phyloP scores from a whole-genome alignment of 2,113 vertebrate species.

The Centropus unirufus region DNA sequence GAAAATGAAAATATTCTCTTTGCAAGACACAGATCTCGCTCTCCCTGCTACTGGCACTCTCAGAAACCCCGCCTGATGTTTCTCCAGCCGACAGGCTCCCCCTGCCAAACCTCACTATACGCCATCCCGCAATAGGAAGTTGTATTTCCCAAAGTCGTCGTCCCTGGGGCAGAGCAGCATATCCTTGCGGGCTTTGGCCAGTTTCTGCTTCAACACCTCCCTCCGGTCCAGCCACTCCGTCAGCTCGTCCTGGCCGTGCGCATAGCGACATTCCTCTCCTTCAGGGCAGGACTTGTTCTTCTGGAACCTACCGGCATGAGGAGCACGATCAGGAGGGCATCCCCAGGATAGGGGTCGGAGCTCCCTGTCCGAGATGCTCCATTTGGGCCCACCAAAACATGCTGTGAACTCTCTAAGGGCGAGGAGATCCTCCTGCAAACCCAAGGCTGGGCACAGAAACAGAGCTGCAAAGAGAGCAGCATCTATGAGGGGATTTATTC shows the following conservation, averaged over 20 bases:
- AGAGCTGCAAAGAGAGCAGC: background rate
- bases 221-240: slow-evolving; percentile 90
- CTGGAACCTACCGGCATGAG: slow-evolving; percentile 72
- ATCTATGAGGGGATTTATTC: background rate
- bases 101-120: background rate
- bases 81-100: background rate
- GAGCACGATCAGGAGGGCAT: background rate
- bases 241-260: slow-evolving; percentile 90
- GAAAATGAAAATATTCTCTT: slow-evolving; percentile 40
- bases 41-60: slow-evolving; percentile 33
- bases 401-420: background rate
- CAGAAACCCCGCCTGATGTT: background rate
- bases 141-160: slow-evolving; percentile 94
- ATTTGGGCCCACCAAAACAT: background rate
- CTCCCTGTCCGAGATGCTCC: background rate
- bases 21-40: slow-evolving; percentile 10
- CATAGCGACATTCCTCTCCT: slow-evolving; percentile 89
- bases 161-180: slow-evolving; percentile 90
- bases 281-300: slow-evolving; percentile 84
- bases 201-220: slow-evolving; percentile 87
- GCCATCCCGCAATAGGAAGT: slow-evolving; percentile 86
- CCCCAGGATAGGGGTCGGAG: background rate
- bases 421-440: background rate
- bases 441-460: background rate
- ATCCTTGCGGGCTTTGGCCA: slow-evolving; percentile 91